Evolutionary conservation across 2,888 invertebrate species (phyloP).

Genomic region (Ectropis crepuscularia): DNA sequence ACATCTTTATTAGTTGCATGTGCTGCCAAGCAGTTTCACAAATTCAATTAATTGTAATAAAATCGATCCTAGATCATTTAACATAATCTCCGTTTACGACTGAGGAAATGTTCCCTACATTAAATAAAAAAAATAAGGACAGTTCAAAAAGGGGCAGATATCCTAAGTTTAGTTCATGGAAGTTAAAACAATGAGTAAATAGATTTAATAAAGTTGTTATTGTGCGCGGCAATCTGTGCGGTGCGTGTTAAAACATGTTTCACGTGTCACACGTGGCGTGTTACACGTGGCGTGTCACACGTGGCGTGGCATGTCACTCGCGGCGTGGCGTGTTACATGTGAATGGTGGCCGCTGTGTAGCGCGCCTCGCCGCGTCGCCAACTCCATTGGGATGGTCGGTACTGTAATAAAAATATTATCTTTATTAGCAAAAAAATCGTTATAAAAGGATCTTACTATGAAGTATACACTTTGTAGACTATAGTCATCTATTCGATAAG

Average conservation of each 20-base stretch:
- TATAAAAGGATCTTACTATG: no score
- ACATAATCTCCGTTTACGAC: no score
- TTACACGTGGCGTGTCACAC: not conserved
- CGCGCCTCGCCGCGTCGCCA: conserved; percentile 96
- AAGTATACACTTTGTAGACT: no score
- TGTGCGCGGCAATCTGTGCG: conserved; percentile 23
- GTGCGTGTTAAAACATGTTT: conserved; percentile 2
- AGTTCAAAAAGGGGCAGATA: no score
- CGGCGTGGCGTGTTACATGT: conserved; percentile 87
- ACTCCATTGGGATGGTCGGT: conserved; percentile 97
- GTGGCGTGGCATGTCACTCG: conserved; percentile 12
- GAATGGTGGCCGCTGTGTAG: conserved; percentile 97
- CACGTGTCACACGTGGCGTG: conserved; percentile 2
- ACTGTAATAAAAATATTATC: conserved; percentile 82
- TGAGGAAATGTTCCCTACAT: no score
- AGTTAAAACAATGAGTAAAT: conserved; percentile 1
- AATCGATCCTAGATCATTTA: no score
- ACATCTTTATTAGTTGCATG: no score
- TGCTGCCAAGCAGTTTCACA: no score
- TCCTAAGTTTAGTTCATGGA: not conserved
- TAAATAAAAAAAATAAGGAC: no score
- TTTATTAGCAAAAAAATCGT: not conserved
- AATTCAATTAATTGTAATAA: no score
- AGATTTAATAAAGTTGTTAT: conserved; percentile 1
- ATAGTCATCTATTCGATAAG: no score